Base-by-base conservation (phyloP, 2,888 invertebrate genomes). In the Perizoma affinitatum region DNA sequence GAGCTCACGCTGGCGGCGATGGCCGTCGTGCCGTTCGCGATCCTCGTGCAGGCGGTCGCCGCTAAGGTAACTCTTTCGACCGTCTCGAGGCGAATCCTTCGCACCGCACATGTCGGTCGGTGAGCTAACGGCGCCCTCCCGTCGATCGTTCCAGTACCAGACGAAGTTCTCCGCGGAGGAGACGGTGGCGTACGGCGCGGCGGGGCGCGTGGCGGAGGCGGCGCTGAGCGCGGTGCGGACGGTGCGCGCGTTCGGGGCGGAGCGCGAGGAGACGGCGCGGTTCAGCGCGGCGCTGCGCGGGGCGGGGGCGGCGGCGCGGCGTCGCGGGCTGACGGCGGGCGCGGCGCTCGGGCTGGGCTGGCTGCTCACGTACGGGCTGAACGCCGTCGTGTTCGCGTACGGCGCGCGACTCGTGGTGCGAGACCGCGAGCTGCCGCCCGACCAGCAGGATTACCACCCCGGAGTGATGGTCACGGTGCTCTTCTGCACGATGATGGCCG, bases 1-100 rank as follows among this genome's bases (percentile, higher is more conserved):
- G 94, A 96, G 79, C 88, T 98, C 48, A 96, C 97, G 0, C 85
- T 97, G 34, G 95, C 96, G 0, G 96, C 96, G 40, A 84, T 97
- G 53, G 93, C 94, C 9, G 94, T 96, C 11, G 95, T 96, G 54
- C 97, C 97, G 0, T 82, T 97, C 5, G 94, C 97, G 5, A 94
- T 96, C 0, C 79, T 94, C 1, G 93, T 96, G 5, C 96, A 96
- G 0, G 95, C 94, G 0, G 76, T 96, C 38, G 95, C 97, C 46
- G 94, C 96, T 4, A 96, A 95, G 94, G 96, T 51, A 38, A 22
- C 22, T 22, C 22, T 3, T 3, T 22, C 22, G 22, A 3, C 22
- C 22, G 22, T 22, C 22, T 22, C 22, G 22, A 22, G 22, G 22
- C 22, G 22, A 22, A 22, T 3, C 22, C 1, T 22, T 22, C 22